Percentiles rank a stretch among this genome's conserved stretches.
phyloP scores from a whole-genome alignment of 1,140 invertebrate genomes.

The Spodoptera litura region DNA sequence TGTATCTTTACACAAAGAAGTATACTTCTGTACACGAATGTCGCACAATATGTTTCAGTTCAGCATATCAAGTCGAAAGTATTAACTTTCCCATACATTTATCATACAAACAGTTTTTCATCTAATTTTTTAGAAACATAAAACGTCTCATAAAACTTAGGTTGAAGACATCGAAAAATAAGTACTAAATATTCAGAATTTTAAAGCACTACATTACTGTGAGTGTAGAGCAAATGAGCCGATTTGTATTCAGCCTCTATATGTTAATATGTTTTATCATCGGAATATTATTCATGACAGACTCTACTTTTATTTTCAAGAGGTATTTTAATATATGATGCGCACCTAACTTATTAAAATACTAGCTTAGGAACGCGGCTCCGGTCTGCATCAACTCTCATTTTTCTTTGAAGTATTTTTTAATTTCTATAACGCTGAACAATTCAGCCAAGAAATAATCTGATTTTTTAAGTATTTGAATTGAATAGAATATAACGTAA shows the following conservation, averaged over 20 bases:
- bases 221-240: conserved; percentile 47
- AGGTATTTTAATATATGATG: conserved; percentile 46
- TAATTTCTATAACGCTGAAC: neutral
- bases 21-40: too few species aligned
- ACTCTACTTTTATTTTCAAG: conserved; percentile 49
- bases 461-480: too few species aligned
- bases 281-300: conserved; percentile 50
- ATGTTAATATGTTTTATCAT: conserved; percentile 56
- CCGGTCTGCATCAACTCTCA: neutral
- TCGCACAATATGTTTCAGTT: neutral
- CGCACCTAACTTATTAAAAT: conserved; percentile 44
- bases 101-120: conserved; percentile 22
- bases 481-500: too few species aligned
- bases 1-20: too few species aligned
- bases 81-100: conserved; percentile 26
- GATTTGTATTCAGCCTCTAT: conserved; percentile 57
- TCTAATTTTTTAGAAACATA: conserved; percentile 39
- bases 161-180: conserved; percentile 28
- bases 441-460: neutral
- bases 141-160: conserved; percentile 38
- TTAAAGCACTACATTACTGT: conserved; percentile 17
- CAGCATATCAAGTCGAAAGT: neutral
- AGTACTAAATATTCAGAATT: conserved; percentile 43
- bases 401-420: conserved; percentile 1
- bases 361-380: conserved; percentile 20